Evolutionary conservation across 2,888 invertebrate species (phyloP), one percentile per base, ranked within the genome.

Genomic region (Hydroisotoma schaefferi): DNA sequence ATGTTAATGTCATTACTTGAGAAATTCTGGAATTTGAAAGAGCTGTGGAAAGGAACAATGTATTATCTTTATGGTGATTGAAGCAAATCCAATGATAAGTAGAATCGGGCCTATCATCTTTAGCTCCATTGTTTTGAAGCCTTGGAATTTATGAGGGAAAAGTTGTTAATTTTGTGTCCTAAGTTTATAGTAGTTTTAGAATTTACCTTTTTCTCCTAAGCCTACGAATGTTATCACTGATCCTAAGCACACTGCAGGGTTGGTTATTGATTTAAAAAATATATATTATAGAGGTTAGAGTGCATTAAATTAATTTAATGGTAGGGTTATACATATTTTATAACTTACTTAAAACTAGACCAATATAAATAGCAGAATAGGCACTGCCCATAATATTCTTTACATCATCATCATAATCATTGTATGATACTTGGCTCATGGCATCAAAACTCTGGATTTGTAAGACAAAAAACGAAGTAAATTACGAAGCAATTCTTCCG

Each of bases 151-250:
- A 6, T 27, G 3, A 18, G 6, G 8, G 6, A 47, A 25, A 6
- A 23, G 25, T 43, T 18, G 18, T 20, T 43, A 43, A 18, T 6
- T 43, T 43, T 18, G 18, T 43, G 18, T 43, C 43, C 18, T 18
- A 43, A 5, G 20, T 49, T 49, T 29, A 49, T 12, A 28, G 15
- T 49, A 26, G 15, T 4, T 4, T 46, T 46, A 33, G 23, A 53
- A 33, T 27, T 47, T 38, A 71, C 72, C 72, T 62, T 72, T 72
- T 37, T 72, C 72, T 40, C 72, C 72, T 49, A 72, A 48, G 15
- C 72, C 72, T 15, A 72, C 72, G 48, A 72, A 72, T 1, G 69
- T 67, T 55, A 72, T 70, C 38, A 72, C 72, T 25, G 66, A 51
- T 0, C 72, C 72, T 40, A 72, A 63, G 20, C 65, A 61, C 44